A percentile compares a stretch with the other conserved stretches of the same genome.
phyloP scores from a whole-genome alignment of 2,113 vertebrate species.

The Elachura formosa region DNA sequence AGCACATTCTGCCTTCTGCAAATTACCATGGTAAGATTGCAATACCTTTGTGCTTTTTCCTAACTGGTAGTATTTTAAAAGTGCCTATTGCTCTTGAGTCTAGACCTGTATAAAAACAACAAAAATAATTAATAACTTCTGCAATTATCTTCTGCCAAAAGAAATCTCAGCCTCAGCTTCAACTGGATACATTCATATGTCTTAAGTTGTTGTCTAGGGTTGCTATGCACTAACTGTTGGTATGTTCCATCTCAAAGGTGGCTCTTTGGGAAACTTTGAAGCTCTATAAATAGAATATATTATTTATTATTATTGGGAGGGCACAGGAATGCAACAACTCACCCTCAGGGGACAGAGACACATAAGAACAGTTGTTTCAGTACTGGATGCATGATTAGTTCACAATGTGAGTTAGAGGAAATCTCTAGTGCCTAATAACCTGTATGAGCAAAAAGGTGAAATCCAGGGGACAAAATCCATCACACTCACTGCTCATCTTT shows the following conservation, averaged over 20 bases:
- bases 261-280: neutral
- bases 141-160: conserved; percentile 35
- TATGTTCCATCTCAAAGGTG: neutral
- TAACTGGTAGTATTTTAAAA: conserved; percentile 1
- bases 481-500: neutral
- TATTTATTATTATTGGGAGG: neutral
- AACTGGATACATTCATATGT: neutral
- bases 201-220: conserved; percentile 1
- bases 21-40: neutral
- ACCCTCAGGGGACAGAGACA: neutral
- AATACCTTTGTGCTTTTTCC: neutral
- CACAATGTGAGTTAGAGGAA: neutral
- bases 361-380: neutral
- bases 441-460: neutral
- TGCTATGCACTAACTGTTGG: neutral
- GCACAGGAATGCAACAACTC: neutral
- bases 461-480: neutral
- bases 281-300: conserved; percentile 42
- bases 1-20: conserved; percentile 18
- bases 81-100: neutral
- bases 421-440: neutral
- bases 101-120: conserved; percentile 2
- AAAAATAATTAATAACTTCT: conserved; percentile 53
- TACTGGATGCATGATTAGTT: neutral
- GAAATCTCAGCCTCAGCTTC: conserved; percentile 32